Evolutionary conservation across 1,140 invertebrate genomes (phyloP).

Genomic region (Epicauta chinensis): DNA sequence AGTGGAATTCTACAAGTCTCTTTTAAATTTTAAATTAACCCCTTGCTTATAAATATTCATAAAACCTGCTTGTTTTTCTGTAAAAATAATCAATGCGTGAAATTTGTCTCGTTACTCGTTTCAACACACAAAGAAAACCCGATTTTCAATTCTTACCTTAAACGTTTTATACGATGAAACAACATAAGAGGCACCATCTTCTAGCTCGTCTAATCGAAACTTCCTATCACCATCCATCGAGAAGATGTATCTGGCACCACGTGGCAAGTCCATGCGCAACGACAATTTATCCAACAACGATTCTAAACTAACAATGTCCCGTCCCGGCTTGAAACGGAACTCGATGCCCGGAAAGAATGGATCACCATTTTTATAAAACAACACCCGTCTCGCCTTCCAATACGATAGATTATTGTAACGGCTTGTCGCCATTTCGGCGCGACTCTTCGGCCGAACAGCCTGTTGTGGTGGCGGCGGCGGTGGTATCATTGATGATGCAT

Average conservation of each 20-base stretch:
- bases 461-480: conserved; percentile 32
- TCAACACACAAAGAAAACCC: neutral
- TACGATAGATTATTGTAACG: conserved; percentile 75
- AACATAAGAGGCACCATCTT: conserved; percentile 85
- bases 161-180: conserved; percentile 88
- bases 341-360: conserved; percentile 84
- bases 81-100: no score
- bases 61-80: no score
- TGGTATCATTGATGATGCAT: conserved; percentile 40
- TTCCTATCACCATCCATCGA: conserved; percentile 83
- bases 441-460: conserved; percentile 38
- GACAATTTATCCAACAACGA: conserved; percentile 78
- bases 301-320: conserved; percentile 82
- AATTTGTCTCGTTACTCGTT: neutral
- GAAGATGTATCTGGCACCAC: conserved; percentile 83
- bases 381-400: conserved; percentile 78
- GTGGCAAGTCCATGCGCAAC: conserved; percentile 70
- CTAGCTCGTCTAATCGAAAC: conserved; percentile 75
- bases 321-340: conserved; percentile 79
- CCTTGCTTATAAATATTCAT: no score
- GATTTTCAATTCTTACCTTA: conserved; percentile 58
- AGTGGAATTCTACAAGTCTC: no score
- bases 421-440: conserved; percentile 37
- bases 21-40: no score
- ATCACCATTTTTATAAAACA: conserved; percentile 91